phyloP scores from a whole-genome alignment of 1,140 invertebrate genomes.

The Hylaeus volcanicus region DNA sequence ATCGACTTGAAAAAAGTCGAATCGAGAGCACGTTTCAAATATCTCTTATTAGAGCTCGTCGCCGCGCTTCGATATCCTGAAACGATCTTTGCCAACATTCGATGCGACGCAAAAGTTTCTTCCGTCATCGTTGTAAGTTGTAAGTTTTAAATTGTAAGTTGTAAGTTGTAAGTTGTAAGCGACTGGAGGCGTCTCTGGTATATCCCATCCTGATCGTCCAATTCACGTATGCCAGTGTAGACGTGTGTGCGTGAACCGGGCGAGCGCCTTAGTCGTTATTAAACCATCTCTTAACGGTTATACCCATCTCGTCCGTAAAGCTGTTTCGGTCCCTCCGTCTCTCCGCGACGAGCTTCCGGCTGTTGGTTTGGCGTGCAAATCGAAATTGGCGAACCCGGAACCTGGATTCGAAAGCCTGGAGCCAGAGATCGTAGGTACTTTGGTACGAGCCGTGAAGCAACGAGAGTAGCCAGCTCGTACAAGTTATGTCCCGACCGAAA shows the following conservation, averaged over 20 bases:
- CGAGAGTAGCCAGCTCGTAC: neutral
- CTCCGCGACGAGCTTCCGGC: neutral
- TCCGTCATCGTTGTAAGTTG: no score
- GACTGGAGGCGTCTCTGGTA: no score
- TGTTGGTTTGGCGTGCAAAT: conserved; percentile 11
- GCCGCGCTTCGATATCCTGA: no score
- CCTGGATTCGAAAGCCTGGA: conserved; percentile 7
- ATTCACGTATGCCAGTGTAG: neutral
- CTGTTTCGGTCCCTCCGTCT: neutral
- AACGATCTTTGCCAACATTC: no score
- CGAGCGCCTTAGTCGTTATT: conserved; percentile 70
- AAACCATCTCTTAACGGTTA: conserved; percentile 78
- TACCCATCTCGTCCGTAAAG: conserved; percentile 59
- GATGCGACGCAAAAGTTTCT: no score
- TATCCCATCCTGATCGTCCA: no score
- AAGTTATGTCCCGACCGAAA: conserved; percentile 10
- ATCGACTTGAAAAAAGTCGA: no score
- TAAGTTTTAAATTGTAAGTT: no score
- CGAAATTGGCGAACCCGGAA: conserved; percentile 18
- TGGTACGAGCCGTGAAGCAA: neutral
- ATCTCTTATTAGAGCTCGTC: no score
- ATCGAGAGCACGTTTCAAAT: no score
- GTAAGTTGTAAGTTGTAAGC: no score
- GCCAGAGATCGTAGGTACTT: neutral
- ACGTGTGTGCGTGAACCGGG: conserved; percentile 59